Base-by-base conservation (phyloP, 2,797 vertebrate species). In the Aplochiton taeniatus region DNA sequence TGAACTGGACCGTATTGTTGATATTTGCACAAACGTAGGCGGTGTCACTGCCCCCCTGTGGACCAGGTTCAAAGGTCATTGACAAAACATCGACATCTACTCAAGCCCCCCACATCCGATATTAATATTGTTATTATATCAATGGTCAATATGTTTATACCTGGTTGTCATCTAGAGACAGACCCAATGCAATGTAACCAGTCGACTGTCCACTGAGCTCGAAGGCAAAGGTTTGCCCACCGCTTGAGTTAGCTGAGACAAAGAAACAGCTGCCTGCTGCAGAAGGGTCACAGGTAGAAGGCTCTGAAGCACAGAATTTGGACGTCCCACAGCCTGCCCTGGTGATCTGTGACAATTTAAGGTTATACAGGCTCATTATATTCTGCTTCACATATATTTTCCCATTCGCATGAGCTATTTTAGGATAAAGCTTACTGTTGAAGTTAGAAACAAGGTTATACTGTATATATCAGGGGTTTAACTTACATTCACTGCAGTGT, bases 11-110 rank as follows among this genome's bases (percentile, higher is more conserved):
- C 0, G 1, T 16, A 4, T 47, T 4, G 3, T 18, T 52, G 20
- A 16, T 13, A 16, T 62, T 62, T 5, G 48, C 31, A n/a, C 60
- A 62, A n/a, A 43, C 48, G 51, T 44, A 62, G 48, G 11, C 13
- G 49, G n/a, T 11, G 48, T 13, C 16, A 5, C 51, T 52, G 11
- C 3, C 6, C 4, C 11, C 41, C 48, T 62, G 47, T 4, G 42
- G 16, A 10, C 4, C 8, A 18, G 11, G 4, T 31, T 31, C 31
- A 31, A 31, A 31, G 31, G 31, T 31, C 31, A 31, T 31, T 31
- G 6, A 6, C 31, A 31, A 31, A 31, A 31, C 31, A 31, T 31
- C 31, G 2, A 31, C 2, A 31, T 31, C 31, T 6, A 31, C 31
- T 31, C 6, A 31, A 31, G 6, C 6, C 31, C 31, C 31, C 31